Evolutionary conservation across 2,113 vertebrate species (phyloP), one percentile per base, ranked within the genome.

Genomic region (Lipotes vexillifer): DNA sequence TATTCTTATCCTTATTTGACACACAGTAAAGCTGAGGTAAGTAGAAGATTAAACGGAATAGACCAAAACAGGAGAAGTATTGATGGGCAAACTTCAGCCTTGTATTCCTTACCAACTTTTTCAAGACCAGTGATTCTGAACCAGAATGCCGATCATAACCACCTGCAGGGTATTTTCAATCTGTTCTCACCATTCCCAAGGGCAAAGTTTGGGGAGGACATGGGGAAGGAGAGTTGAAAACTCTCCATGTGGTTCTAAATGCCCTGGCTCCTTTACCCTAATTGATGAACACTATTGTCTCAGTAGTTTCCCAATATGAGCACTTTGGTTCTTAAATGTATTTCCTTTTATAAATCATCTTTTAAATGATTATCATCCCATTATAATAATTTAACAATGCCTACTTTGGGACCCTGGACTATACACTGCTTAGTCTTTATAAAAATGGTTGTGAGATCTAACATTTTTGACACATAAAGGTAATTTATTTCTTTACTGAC

Each of bases 1-100:
- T 88, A 69, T 23, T 74, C 82, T 91, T 88, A 95, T 23, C 85
- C 78, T 96, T 80, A 74, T 66, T 21, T 86, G 78, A 97, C 57
- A 84, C 13, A 65, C 27, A 41, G 33, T 25, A 46, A 90, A 36
- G 41, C 38, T 80, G 10, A 94, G 49, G 27, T 44, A n/a, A 72
- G 63, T 13, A 46, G 57, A 91, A 61, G 81, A 83, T 75, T 77
- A 83, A 36, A 86, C 4, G 31, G 46, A n/a, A 41, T 11, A 82
- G 44, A 83, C 31, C 14, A 69, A 88, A 13, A 65, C 21, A 69
- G 21, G 36, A 77, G n/a, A 93, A 72, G 91, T 18, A 65, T 14
- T 72, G 87, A 69, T 20, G 74, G 57, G 21, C 0, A 20, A 33
- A 84, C 41, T 44, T 65, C 63, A 65, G 69, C 8, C 52, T 82